Percentiles rank a stretch among this genome's conserved stretches.
phyloP scores from a whole-genome alignment of 2,113 vertebrate genomes.

The Calyptomena viridis region DNA sequence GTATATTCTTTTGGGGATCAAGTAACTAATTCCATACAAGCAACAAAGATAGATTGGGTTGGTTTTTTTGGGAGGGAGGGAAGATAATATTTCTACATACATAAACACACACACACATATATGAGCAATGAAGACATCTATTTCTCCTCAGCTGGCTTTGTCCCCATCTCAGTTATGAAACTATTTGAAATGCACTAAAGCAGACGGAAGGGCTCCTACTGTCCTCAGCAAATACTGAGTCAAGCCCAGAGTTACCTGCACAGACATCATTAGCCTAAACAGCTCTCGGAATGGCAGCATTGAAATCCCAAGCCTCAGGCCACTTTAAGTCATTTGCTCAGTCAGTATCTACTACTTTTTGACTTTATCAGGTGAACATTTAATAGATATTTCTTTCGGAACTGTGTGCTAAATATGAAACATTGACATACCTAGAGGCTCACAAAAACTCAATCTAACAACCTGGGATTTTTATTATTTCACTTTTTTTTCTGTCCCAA shows the following conservation, averaged over 20 bases:
- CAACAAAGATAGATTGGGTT: neutral
- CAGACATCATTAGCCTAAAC: neutral
- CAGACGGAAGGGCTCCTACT: neutral
- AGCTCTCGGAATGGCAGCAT: neutral
- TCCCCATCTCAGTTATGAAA: neutral
- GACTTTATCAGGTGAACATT: neutral
- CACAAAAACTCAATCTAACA: neutral
- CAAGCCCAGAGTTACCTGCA: neutral
- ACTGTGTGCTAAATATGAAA: neutral
- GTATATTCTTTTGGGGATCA: neutral
- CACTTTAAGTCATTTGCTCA: neutral
- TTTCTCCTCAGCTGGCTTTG: neutral
- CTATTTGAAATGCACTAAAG: neutral
- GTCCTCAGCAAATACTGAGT: neutral
- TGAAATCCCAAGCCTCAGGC: neutral
- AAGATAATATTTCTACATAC: neutral
- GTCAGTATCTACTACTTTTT: neutral
- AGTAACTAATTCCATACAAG: neutral
- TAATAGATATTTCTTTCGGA: neutral
- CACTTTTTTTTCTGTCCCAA: neutral
- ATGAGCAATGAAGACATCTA: neutral
- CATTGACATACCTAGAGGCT: neutral
- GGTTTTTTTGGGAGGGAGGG: too few relatives aligned
- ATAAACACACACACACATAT: neutral
- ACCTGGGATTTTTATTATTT: neutral